phyloP scores from a whole-genome alignment of 2,888 invertebrate species.

The Diarsia rubi region DNA sequence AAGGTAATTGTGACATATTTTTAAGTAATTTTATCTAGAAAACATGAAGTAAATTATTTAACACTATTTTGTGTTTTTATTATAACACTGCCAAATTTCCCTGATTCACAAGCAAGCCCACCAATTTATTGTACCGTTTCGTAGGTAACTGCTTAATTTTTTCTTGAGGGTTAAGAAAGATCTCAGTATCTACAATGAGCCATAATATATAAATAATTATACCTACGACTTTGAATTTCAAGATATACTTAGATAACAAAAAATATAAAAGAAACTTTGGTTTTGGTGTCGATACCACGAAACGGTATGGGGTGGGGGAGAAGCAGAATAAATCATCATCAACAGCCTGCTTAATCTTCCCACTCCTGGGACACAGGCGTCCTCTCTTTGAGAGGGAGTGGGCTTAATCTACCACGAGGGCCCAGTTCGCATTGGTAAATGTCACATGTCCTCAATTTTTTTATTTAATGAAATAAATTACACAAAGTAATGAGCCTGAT shows the following conservation, averaged over 20 bases:
- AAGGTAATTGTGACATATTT: conserved; percentile 25
- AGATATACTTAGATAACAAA: background rate
- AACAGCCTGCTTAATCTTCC: no score
- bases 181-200: background rate
- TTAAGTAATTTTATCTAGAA: conserved; percentile 17
- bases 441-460: no score
- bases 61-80: conserved; percentile 3
- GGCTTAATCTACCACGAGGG: no score
- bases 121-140: background rate
- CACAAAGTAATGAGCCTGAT: no score
- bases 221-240: background rate
- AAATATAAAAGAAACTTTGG: background rate
- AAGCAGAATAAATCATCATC: background rate
- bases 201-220: background rate
- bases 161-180: background rate
- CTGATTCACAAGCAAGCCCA: background rate
- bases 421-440: no score
- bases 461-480: no score
- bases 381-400: no score
- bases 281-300: background rate
- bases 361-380: no score
- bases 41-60: conserved; percentile 37
- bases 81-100: background rate
- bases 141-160: background rate
- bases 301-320: background rate